phyloP scores from a whole-genome alignment of 1,140 invertebrate species.

The Papilio helenus region DNA sequence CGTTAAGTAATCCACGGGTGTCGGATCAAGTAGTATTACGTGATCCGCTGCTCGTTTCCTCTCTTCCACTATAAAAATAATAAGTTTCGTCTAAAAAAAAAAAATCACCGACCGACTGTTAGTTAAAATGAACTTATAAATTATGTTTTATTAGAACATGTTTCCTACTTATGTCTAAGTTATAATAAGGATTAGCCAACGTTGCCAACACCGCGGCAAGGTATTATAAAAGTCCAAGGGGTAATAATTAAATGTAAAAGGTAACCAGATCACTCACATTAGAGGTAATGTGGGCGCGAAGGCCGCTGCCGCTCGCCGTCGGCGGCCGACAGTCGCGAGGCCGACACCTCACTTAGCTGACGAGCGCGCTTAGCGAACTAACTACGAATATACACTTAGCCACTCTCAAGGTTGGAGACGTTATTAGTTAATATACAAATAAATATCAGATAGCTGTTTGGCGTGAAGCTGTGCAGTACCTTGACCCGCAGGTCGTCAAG shows the following conservation, averaged over 20 bases:
- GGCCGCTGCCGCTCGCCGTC: conserved; percentile 6
- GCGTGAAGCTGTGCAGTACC: not conserved
- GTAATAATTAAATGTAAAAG: not conserved
- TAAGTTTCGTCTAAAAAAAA: too few species aligned
- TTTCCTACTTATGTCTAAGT: not conserved
- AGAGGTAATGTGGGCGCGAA: not conserved
- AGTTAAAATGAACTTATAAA: too few species aligned
- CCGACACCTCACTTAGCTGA: not conserved
- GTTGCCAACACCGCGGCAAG: not conserved
- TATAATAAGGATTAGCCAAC: not conserved
- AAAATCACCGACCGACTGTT: too few species aligned
- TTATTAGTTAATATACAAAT: conserved; percentile 7
- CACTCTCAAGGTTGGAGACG: not conserved
- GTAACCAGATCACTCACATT: conserved; percentile 9
- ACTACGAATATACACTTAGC: not conserved
- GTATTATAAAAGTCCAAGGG: not conserved
- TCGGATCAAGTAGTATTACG: too few species aligned
- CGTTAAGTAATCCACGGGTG: not conserved
- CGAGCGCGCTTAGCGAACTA: not conserved
- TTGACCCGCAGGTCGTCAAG: not conserved
- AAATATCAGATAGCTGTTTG: not conserved
- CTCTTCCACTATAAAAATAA: too few species aligned
- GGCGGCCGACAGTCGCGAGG: not conserved
- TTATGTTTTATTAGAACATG: not conserved
- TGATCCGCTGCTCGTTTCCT: too few species aligned